Base-by-base conservation (phyloP, 2,888 invertebrate species). In the Lasioglossum figueresi region DNA sequence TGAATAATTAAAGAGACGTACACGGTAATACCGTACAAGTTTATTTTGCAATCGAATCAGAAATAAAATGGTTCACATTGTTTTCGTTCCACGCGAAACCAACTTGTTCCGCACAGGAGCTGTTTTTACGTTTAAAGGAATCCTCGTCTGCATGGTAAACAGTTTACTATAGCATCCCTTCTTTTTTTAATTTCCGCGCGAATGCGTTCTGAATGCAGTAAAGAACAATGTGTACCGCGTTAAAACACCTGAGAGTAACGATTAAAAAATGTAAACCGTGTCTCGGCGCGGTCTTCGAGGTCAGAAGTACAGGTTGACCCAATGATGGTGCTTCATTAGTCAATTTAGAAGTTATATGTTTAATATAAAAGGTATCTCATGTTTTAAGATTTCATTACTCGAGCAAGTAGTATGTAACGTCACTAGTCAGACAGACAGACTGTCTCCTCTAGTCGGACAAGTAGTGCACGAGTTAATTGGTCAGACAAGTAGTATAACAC, bases 221-320 rank as follows among this genome's bases (percentile, higher is more conserved):
- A 56, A 23, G 56, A n/a, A 56, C 56, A 56, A 56, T 56, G 56
- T 23, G 56, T 12, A n/a, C n/a, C n/a, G 56, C 56, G 56, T n/a
- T n/a, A n/a, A 56, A 56, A 56, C 56, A n/a, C 12, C 56, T 56
- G 56, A n/a, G 56, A 56, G 56, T n/a, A 56, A 56, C 56, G 56
- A 56, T 56, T 56, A n/a, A 56, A 23, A n/a, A 56, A 19, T 43
- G 59, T 45, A 23, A n/a, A 56, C 56, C n/a, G 56, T 56, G 56
- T 56, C 56, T 56, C 56, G 56, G 3, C n/a, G 56, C 12, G 56
- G 56, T 56, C 56, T 23, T 56, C n/a, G 56, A 56, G 56, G 23
- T 56, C n/a, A n/a, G 56, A n/a, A n/a, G 56, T 56, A n/a, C n/a
- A 56, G 56, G 56, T 3, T 56, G 56, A n/a, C 56, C n/a, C n/a